Evolutionary conservation across 2,113 vertebrate species (phyloP).

Genomic region (Heteronetta atricapilla): DNA sequence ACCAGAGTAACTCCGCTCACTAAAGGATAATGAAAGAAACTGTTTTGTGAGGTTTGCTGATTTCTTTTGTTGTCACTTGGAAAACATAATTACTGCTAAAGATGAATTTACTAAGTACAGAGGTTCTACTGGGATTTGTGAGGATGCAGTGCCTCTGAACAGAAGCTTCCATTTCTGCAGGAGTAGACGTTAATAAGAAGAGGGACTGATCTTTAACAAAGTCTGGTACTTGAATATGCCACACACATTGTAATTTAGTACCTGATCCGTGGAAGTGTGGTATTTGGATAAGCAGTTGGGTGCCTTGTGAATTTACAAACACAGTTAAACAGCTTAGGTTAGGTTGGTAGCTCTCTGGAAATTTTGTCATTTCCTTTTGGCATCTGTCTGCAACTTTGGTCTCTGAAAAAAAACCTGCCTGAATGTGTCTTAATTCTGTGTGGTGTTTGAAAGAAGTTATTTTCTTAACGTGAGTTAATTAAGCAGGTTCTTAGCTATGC

Average conservation of each 20-base stretch:
- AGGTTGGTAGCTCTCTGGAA: not conserved
- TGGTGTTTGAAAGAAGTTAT: not conserved
- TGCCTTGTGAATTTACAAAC: conserved; percentile 42
- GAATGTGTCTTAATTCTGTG: not conserved
- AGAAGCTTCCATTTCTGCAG: conserved; percentile 15
- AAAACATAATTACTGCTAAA: not conserved
- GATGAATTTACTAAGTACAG: not conserved
- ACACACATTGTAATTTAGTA: not conserved
- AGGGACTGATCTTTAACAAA: not conserved
- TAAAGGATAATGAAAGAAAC: not conserved
- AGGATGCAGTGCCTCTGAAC: not conserved
- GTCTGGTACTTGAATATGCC: not conserved
- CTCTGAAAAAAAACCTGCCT: not conserved
- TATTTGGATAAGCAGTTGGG: conserved; percentile 17
- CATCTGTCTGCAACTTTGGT: not conserved
- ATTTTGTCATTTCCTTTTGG: conserved; percentile 20
- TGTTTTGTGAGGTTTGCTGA: not conserved
- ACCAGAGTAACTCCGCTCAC: not conserved
- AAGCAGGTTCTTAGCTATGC: not conserved
- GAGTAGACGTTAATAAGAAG: not conserved
- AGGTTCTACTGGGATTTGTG: not conserved
- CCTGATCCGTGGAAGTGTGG: not conserved
- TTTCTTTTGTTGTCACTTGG: not conserved
- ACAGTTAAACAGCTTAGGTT: conserved; percentile 24
- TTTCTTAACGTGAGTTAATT: conserved; percentile 14